A percentile compares a stretch with the other conserved stretches of the same genome.
phyloP scores from a whole-genome alignment of 2,797 vertebrate genomes.

The Columba guinea region DNA sequence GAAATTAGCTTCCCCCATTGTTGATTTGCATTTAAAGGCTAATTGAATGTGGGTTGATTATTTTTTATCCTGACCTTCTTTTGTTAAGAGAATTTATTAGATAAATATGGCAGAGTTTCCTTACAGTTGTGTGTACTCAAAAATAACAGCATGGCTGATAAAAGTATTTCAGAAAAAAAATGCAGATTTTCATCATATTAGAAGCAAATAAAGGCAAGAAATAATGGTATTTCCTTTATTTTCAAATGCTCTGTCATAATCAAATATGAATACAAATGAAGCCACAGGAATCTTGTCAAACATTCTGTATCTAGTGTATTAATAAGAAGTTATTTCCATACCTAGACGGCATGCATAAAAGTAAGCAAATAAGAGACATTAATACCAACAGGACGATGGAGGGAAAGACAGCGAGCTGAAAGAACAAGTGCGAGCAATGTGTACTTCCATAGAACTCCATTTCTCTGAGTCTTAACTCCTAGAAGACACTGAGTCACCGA shows the following conservation, averaged over 20 bases:
- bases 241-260: background rate
- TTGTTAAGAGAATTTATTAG: background rate
- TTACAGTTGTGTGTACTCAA: background rate
- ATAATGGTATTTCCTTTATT: background rate
- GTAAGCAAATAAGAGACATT: background rate
- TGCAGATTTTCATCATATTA: background rate
- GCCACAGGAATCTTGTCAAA: background rate
- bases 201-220: background rate
- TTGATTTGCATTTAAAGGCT: background rate
- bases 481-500: background rate
- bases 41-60: background rate
- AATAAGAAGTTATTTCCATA: background rate
- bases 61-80: background rate
- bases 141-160: background rate
- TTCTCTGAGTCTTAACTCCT: background rate
- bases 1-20: background rate
- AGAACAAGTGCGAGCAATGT: background rate
- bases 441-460: background rate
- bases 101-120: background rate
- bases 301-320: background rate
- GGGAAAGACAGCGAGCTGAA: background rate
- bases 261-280: background rate
- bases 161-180: background rate
- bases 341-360: background rate
- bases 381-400: background rate